These are phyloP conservation scores for Etheostoma perlongum DNA, from an alignment of 2,797 vertebrate genomes.

Conservation along the genomic window DNA sequence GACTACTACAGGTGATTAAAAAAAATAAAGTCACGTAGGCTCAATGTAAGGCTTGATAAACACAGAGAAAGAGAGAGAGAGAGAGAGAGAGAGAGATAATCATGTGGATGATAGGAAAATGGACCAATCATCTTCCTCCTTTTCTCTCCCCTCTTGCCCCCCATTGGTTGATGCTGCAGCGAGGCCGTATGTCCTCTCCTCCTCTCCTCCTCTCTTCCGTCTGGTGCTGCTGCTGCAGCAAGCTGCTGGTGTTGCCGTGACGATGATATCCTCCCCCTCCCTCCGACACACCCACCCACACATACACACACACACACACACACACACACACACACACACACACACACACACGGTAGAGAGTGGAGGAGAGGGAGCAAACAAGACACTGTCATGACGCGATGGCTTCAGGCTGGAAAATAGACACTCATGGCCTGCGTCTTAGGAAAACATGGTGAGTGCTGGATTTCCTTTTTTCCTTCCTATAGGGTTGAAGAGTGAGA, in stretches of 20 bases:
- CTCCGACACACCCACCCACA: constrained; percentile 14
- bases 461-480: not conserved
- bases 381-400: constrained; percentile 61
- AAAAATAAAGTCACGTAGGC: no score
- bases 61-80: no score
- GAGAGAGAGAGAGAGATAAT: constrained; percentile 17
- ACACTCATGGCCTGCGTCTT: constrained; percentile 56
- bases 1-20: no score
- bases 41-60: no score
- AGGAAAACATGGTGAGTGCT: constrained; percentile 59
- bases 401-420: constrained; percentile 72
- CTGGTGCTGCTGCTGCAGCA: constrained; percentile 69
- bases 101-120: not conserved
- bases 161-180: constrained; percentile 52
- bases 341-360: constrained; percentile 29
- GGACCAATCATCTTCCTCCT: constrained; percentile 44
- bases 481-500: not conserved
- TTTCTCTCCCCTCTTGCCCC: not conserved
- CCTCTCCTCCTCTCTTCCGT: not conserved
- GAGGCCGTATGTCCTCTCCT: not conserved
- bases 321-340: constrained; percentile 26
- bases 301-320: constrained; percentile 26
- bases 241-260: constrained; percentile 79
- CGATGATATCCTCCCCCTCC: constrained; percentile 68
- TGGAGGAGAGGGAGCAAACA: constrained; percentile 60